Percentiles rank a stretch among this genome's conserved stretches.
Evolutionary conservation across 2,888 invertebrate genomes (phyloP).

Genomic region (Agonopterix heracliana): DNA sequence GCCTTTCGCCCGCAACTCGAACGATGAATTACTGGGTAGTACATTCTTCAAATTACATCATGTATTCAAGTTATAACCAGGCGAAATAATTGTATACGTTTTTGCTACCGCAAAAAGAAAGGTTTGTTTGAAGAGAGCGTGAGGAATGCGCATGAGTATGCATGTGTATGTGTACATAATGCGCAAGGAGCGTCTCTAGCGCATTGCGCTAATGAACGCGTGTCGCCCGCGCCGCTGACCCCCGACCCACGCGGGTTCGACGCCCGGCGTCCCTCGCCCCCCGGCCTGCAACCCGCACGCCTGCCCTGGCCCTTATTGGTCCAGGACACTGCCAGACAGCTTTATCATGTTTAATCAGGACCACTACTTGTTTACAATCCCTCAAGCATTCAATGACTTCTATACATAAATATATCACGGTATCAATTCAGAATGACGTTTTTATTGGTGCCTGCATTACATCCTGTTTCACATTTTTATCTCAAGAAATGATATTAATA

Average conservation of each 20-base stretch:
- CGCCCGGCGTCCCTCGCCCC: constrained; percentile 42
- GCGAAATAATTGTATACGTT: too few species aligned
- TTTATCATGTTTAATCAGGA: constrained; percentile 51
- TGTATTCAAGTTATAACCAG: too few species aligned
- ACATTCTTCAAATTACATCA: too few species aligned
- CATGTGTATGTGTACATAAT: constrained; percentile 13
- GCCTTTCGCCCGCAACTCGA: too few species aligned
- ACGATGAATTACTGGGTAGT: too few species aligned
- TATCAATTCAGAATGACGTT: constrained; percentile 19
- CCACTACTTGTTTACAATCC: constrained; percentile 42
- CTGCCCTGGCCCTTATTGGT: constrained; percentile 10
- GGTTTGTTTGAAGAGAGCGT: background rate
- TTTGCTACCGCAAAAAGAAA: background rate
- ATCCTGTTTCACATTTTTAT: constrained; percentile 25
- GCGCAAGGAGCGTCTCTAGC: constrained; percentile 31
- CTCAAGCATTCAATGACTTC: constrained; percentile 17
- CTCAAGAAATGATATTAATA: constrained; percentile 3
- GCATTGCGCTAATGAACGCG: constrained; percentile 61
- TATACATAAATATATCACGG: constrained; percentile 15
- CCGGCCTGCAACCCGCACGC: constrained; percentile 16
- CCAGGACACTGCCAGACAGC: constrained; percentile 44
- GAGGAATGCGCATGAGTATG: constrained; percentile 1
- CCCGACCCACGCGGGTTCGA: constrained; percentile 72
- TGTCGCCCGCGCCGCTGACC: constrained; percentile 67
- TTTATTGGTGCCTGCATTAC: constrained; percentile 16